These are phyloP conservation scores for Formica exsecta DNA, from an alignment of 1,140 invertebrate species.

Conservation along the genomic window DNA sequence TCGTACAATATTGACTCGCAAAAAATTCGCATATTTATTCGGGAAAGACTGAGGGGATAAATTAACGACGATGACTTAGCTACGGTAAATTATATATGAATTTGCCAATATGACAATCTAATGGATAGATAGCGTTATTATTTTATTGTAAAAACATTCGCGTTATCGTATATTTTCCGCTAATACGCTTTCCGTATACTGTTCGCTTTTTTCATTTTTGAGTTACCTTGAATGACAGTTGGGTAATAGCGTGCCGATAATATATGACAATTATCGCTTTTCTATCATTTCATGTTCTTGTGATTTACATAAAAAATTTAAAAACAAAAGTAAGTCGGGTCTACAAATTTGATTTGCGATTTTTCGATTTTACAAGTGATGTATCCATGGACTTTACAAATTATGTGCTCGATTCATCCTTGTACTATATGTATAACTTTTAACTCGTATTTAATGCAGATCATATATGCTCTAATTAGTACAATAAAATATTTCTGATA, in stretches of 20 bases:
- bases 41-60: not conserved
- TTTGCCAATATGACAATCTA: not conserved
- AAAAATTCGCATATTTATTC: not conserved
- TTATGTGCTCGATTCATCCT: not conserved
- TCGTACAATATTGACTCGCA: not conserved
- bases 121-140: not conserved
- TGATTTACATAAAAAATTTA: constrained; percentile 27
- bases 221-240: not conserved
- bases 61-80: not conserved
- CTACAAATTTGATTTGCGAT: not conserved
- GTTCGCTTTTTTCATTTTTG: not conserved
- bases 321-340: not conserved
- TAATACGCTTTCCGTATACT: not conserved
- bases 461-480: not conserved
- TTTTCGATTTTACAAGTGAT: not conserved
- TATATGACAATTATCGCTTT: not conserved
- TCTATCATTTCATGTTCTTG: not conserved
- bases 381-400: not conserved
- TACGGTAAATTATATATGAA: not conserved
- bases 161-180: not conserved
- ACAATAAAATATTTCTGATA: not conserved
- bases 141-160: not conserved
- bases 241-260: not conserved
- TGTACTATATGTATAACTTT: not conserved
- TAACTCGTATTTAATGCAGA: not conserved